Evolutionary conservation across 2,888 invertebrate species (phyloP), one percentile per base, ranked within the genome.

Genomic region (Meghimatium bilineatum): DNA sequence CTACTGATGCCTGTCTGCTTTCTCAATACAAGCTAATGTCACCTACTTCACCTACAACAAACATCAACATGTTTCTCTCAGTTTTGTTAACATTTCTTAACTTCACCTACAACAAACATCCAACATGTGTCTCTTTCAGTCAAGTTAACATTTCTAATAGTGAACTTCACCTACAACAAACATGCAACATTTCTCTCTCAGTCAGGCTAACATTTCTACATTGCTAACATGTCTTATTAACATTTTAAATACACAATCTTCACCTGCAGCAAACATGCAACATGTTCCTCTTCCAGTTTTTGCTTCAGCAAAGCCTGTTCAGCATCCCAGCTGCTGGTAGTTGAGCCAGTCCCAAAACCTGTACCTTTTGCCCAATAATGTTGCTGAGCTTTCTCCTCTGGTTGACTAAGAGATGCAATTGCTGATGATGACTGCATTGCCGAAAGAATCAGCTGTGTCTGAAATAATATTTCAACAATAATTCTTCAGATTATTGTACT

Each of bases 321-420:
- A 63, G 98, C 97, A 94, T 98, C 98, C 98, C 98, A 99, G 74
- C 97, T 97, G 93, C 98, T 98, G 87, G 97, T 96, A 23, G 97
- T 98, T 36, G 97, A 97, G 38, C 98, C 98, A 0, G 98, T 98
- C 77, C 98, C 98, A 94, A 98, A 98, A 1, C 98, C 98, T 3
- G 98, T 98, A 71, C 98, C 98, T 93, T 98, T 98, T 0, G 98
- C 98, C 98, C 98, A 98, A 94, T 98, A 94, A 79, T 89, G 88
- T 86, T 93, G 92, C 87, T 93, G 92, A 0, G 89, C 88, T 84
- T 92, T 92, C 82, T 93, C 93, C 81, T 92, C 92, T 8, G 90
- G 87, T 38, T 88, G 87, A 26, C 85, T 86, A 44, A 88, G 80
- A 20, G 88, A 86, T 10, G 87, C 85, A 34, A 87, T 88, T 77